Conservation (phyloP, 2,113 vertebrate species). For the Microtus pennsylvanicus region DNA sequence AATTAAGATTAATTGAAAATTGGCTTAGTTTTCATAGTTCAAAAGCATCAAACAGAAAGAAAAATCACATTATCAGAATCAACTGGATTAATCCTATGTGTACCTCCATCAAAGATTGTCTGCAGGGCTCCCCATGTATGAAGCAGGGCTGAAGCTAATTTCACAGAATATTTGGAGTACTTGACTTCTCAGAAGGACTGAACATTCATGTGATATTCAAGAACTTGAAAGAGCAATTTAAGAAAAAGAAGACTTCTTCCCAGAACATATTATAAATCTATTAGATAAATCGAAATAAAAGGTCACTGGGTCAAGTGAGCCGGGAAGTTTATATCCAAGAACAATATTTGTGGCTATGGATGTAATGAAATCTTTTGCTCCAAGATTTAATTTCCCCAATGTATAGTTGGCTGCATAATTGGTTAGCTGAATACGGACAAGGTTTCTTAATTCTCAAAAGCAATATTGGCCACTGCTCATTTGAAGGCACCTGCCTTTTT, state of each 20-base stretch:
- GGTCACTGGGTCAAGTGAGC: conserved; percentile 71
- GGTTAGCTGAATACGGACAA: conserved; percentile 5
- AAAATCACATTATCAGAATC: conserved; percentile 9
- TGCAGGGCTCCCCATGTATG: neutral
- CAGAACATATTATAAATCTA: conserved; percentile 71
- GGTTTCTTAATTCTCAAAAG: conserved; percentile 66
- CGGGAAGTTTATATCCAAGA: conserved; percentile 69
- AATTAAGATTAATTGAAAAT: neutral
- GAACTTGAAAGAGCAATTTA: conserved; percentile 72
- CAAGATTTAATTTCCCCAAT: conserved; percentile 73
- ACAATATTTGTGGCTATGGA: conserved; percentile 77
- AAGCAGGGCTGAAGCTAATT: neutral
- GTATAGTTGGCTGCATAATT: conserved; percentile 66
- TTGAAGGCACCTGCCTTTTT: conserved; percentile 21
- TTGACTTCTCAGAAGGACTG: conserved; percentile 51
- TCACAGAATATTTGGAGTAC: neutral
- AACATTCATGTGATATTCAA: conserved; percentile 66
- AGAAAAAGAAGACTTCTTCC: neutral
- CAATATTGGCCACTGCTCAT: neutral
- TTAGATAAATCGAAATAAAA: conserved; percentile 67
- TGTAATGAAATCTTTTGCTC: conserved; percentile 65
- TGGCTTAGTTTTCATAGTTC: neutral
- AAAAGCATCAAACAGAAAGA: neutral
- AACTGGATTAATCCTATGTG: neutral
- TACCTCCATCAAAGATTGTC: neutral